Evolutionary conservation across 2,113 vertebrate genomes (phyloP).

Genomic region (Macquaria ambigua): DNA sequence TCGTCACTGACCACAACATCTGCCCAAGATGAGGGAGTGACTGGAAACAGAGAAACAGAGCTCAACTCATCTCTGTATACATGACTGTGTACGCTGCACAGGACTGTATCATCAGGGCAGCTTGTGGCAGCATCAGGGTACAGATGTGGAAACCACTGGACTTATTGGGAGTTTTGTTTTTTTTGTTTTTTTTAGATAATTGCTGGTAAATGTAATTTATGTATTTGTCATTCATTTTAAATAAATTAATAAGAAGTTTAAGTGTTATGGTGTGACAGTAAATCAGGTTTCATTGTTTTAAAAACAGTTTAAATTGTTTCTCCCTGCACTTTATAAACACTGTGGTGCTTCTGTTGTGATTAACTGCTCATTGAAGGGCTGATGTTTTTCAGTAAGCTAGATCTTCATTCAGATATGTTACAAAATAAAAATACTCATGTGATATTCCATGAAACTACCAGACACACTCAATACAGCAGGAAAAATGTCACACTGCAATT

Average conservation of each 20-base stretch:
- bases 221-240: constrained; percentile 49
- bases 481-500: not conserved
- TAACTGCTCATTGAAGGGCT: constrained; percentile 45
- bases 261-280: constrained; percentile 31
- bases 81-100: not conserved
- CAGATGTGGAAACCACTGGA: constrained; percentile 14
- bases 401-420: not conserved
- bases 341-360: constrained; percentile 18
- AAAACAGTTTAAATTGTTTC: constrained; percentile 34
- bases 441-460: constrained; percentile 10
- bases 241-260: constrained; percentile 21
- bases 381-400: constrained; percentile 11
- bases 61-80: not conserved
- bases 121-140: constrained; percentile 14
- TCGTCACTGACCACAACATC: constrained; percentile 91
- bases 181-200: constrained; percentile 3
- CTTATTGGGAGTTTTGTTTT: constrained; percentile 17
- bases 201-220: constrained; percentile 45
- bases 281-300: constrained; percentile 30
- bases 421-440: not conserved
- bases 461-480: not conserved
- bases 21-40: constrained; percentile 81
- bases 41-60: not conserved
- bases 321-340: constrained; percentile 25
- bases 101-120: constrained; percentile 33